Evolutionary conservation across 2,888 invertebrate genomes (phyloP), one percentile per base, ranked within the genome.

Genomic region (Erebia palarica): DNA sequence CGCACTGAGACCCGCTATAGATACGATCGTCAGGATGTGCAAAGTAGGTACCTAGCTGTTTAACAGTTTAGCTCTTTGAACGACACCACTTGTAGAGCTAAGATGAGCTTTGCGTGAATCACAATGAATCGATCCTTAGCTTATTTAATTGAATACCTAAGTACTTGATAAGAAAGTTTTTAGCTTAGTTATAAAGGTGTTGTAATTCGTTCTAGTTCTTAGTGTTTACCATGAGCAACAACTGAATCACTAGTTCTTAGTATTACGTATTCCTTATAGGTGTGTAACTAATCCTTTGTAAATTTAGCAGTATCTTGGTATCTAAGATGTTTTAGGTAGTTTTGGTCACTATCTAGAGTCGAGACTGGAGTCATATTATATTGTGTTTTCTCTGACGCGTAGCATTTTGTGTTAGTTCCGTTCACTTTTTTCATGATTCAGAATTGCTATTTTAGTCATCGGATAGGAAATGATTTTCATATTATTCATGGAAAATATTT

Each of bases 231-330:
- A 68, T 68, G 60, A 69, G 36, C 58, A 69, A 64, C 8, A 58
- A 11, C 42, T 68, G 68, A 68, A 68, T 68, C 68, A 63, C 68
- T 36, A 42, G 44, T 68, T 63, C 68, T 36, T 14, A 21, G 63
- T 21, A 49, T 64, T 21, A 27, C 58, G 14, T 68, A 53, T 58
- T 60, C 42, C 53, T 61, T 42, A 60, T 10, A 60, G 60, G 36
- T 11, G 60, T 60, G 57, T 58, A 13, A 27, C 60, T 42, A 60
- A 60, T 42, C 42, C 60, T 42, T 58, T 58, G 57, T 58, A 60
- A 60, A 60, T n/a, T n/a, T 42, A 36, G n/a, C 36, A n/a, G 1
- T 60, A 3, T 8, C n/a, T 59, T 16, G 42, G 42, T 57, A 18
- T 21, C 18, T 16, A 10, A 36, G 36, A 55, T 16, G 11, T n/a